Conservation (phyloP, 2,113 vertebrate genomes). For the Drymodes brunneopygia region DNA sequence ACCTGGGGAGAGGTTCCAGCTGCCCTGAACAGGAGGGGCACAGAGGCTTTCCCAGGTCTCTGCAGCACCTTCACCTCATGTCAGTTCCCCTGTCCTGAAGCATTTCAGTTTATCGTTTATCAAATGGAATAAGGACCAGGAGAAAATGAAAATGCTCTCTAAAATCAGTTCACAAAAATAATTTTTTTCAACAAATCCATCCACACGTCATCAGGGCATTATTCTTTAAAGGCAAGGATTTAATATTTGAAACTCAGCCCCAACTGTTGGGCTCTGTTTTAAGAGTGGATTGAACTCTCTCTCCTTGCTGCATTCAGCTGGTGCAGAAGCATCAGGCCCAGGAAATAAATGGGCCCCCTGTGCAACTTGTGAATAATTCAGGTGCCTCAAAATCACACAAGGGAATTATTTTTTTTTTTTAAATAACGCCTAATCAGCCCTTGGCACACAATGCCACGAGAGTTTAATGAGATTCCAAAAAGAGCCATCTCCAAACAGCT, state of each 20-base stretch:
- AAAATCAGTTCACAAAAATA: background rate
- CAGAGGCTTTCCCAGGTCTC: background rate
- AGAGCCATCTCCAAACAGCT: constrained; percentile 30
- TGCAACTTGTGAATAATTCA: constrained; percentile 29
- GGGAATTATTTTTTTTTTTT: background rate
- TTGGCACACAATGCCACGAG: background rate
- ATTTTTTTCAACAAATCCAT: background rate
- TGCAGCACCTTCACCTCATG: background rate
- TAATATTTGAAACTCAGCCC: background rate
- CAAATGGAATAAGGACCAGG: background rate
- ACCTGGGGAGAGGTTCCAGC: background rate
- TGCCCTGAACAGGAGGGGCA: background rate
- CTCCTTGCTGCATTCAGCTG: background rate
- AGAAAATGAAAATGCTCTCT: background rate
- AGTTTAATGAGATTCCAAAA: constrained; percentile 24
- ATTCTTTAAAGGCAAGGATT: background rate
- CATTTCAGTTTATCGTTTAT: background rate
- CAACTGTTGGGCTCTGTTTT: background rate
- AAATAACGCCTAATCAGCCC: constrained; percentile 3
- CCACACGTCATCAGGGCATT: background rate
- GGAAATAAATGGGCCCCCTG: background rate
- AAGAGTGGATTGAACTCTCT: background rate
- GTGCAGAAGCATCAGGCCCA: background rate
- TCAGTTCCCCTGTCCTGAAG: background rate
- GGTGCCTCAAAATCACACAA: background rate